These are phyloP conservation scores for Cavia aperea DNA, from an alignment of 2,113 vertebrate genomes.

Conservation along the genomic window DNA sequence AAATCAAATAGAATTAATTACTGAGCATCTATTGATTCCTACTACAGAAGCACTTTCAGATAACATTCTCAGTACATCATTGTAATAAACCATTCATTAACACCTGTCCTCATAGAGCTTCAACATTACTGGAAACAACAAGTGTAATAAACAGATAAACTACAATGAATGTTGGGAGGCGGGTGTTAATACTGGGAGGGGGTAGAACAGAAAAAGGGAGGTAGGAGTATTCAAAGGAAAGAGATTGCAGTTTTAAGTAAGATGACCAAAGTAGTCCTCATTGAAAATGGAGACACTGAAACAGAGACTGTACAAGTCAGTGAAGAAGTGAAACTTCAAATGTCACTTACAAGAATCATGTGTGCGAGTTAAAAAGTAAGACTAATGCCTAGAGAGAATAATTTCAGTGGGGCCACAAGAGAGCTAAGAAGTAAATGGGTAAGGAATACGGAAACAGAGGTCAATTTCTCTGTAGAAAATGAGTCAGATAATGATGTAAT, in stretches of 20 bases:
- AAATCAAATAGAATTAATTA: neutral
- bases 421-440: neutral
- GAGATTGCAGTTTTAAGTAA: neutral
- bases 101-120: neutral
- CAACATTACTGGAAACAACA: neutral
- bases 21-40: neutral
- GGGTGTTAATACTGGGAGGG: neutral
- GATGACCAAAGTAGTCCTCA: neutral
- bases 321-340: neutral
- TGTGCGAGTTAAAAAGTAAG: neutral
- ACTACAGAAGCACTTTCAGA: neutral
- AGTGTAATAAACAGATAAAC: neutral
- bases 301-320: neutral
- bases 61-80: neutral
- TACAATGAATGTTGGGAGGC: neutral
- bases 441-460: neutral
- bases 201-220: neutral
- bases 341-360: neutral
- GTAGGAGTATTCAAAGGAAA: neutral
- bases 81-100: neutral
- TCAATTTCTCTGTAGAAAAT: neutral
- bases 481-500: neutral
- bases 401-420: neutral
- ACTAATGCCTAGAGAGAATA: neutral
- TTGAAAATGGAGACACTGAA: neutral